Base-by-base conservation (phyloP, 2,888 invertebrate genomes). In the Acanthoscelides obtectus region DNA sequence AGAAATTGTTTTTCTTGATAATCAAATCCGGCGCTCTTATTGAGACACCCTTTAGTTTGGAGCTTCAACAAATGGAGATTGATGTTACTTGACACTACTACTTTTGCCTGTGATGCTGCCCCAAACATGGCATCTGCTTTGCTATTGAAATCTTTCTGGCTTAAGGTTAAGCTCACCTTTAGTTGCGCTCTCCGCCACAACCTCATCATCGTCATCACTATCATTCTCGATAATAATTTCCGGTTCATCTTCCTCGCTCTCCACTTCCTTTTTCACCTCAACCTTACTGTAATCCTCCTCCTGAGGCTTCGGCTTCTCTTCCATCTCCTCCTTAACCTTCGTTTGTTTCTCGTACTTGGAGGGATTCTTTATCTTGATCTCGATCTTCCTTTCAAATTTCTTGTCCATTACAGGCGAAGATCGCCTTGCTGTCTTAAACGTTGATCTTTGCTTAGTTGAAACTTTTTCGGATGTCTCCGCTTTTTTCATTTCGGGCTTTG, bases 291-390 rank as follows among this genome's bases (percentile, higher is more conserved):
- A 22, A 20, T 22, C 68, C 19, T 68, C n/a, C 12, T 27, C 25
- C 21, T 22, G 2, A 45, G 6, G 45, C 8, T 20, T 21, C 17
- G 68, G 27, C 21, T 21, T n/a, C 21, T 72, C 69, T 8, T 75
- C 76, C 5, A n/a, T 67, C 66, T 74, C 66, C 19, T 63, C 27
- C 71, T 75, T 77, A 0, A 22, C 63, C 67, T 77, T 75, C 5
- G 71, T 72, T n/a, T 67, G 73, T 70, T 77, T 77, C 72, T 82
- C 80, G 70, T 84, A 84, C 71, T 85, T 84, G 0, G 81, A 77
- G 0, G 84, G 84, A 78, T 84, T 84, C 70, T 83, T 81, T 19
- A 84, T 84, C 75, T 83, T 84, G 21, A 84, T 84, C 75, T 85
- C 84, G 65, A 84, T 84, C 75, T 83, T 84, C 73, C 81, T 80